Evolutionary conservation across 1,140 invertebrate species (phyloP).

Genomic region (Bombus superbus): DNA sequence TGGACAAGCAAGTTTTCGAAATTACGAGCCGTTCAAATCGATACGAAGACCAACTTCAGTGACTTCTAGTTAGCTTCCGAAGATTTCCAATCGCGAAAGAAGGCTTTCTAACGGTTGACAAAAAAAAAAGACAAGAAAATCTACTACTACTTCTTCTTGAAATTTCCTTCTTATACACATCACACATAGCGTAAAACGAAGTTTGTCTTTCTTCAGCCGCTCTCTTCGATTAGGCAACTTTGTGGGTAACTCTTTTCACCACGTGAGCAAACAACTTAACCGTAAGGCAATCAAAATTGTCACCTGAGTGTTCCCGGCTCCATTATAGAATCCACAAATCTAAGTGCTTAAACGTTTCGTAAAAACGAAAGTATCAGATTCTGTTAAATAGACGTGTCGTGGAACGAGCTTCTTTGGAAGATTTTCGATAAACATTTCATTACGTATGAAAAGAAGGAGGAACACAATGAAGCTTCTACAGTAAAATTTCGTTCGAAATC

Average conservation of each 20-base stretch:
- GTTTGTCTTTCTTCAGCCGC: not conserved
- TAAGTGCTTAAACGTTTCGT: not conserved
- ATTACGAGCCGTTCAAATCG: not conserved
- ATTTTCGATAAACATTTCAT: not conserved
- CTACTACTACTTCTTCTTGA: not conserved
- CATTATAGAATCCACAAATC: not conserved
- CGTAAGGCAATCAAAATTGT: constrained; percentile 1
- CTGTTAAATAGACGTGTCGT: not conserved
- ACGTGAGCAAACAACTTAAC: not conserved
- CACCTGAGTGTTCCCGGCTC: not conserved
- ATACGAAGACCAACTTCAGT: not conserved
- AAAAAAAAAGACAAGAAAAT: not conserved
- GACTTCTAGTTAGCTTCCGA: not conserved
- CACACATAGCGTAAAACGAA: not conserved
- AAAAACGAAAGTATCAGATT: constrained; percentile 1
- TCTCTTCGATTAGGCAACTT: constrained; percentile 18
- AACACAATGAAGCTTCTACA: not conserved
- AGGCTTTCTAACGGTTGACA: not conserved
- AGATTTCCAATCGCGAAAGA: not conserved
- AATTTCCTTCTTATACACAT: not conserved
- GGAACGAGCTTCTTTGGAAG: not conserved
- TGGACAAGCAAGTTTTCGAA: not conserved
- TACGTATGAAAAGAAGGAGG: not conserved
- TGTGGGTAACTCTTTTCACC: not conserved
- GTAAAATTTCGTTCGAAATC: too few species aligned